Percentiles rank a stretch among this genome's conserved stretches.
phyloP scores from a whole-genome alignment of 2,797 vertebrate genomes.

The Masticophis lateralis region DNA sequence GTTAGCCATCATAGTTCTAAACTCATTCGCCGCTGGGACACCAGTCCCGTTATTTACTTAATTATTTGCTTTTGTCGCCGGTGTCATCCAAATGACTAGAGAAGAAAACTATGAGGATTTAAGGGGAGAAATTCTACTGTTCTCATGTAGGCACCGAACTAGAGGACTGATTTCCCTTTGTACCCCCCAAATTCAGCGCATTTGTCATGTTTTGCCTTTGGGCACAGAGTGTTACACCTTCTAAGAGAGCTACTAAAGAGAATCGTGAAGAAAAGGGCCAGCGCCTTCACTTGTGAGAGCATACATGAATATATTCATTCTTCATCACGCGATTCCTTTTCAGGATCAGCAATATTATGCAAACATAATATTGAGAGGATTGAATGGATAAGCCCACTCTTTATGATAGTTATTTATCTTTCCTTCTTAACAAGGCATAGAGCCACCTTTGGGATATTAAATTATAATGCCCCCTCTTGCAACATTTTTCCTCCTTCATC shows the following conservation, averaged over 20 bases:
- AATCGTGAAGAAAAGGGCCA: background rate
- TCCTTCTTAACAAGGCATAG: background rate
- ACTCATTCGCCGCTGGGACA: constrained; percentile 5
- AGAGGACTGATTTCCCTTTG: constrained; percentile 44
- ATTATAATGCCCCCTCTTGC: constrained; percentile 23
- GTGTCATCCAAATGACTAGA: constrained; percentile 42
- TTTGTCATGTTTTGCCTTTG: constrained; percentile 43
- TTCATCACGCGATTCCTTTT: background rate
- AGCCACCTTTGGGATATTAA: constrained; percentile 22
- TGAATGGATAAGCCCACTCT: background rate
- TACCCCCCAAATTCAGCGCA: constrained; percentile 30
- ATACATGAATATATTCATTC: background rate
- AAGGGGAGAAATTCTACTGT: constrained; percentile 41
- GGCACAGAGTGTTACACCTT: constrained; percentile 19
- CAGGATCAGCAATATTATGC: background rate
- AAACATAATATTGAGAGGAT: background rate
- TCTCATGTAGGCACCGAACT: constrained; percentile 38
- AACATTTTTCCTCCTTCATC: constrained; percentile 27
- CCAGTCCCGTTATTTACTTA: constrained; percentile 22
- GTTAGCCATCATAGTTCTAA: background rate
- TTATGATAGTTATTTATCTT: background rate
- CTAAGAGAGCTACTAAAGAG: background rate
- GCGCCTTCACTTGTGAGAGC: background rate
- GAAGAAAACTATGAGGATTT: constrained; percentile 25
- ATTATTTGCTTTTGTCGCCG: constrained; percentile 39